phyloP scores from a whole-genome alignment of 1,140 invertebrate species.

The Drosophila varians region DNA sequence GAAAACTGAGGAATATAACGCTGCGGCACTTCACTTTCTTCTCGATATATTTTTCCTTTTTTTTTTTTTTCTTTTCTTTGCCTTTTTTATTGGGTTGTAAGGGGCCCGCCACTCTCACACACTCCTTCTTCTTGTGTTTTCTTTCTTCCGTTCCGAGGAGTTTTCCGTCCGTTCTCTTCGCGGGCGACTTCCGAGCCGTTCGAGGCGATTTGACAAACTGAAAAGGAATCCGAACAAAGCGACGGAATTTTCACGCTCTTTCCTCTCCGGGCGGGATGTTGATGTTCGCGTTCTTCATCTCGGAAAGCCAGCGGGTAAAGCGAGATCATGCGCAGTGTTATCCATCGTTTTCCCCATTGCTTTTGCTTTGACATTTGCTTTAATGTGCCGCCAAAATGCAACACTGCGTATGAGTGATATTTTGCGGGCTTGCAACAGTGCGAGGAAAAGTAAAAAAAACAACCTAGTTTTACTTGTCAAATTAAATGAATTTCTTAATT shows the following conservation, averaged over 20 bases:
- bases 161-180: slow-evolving; percentile 35
- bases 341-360: slow-evolving; percentile 2
- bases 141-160: slow-evolving; percentile 35
- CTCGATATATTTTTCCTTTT: neutral
- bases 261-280: slow-evolving; percentile 26
- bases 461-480: too few species aligned
- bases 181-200: slow-evolving; percentile 62
- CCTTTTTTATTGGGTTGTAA: slow-evolving; percentile 33
- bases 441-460: neutral
- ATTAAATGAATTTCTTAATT: too few species aligned
- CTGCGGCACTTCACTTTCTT: slow-evolving; percentile 15
- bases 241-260: slow-evolving; percentile 46
- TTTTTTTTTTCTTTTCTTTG: neutral
- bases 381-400: slow-evolving; percentile 43
- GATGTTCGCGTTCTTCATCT: slow-evolving; percentile 20
- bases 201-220: slow-evolving; percentile 76
- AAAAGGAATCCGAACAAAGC: slow-evolving; percentile 50
- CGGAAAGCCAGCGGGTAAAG: neutral
- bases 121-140: slow-evolving; percentile 32
- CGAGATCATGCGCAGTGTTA: slow-evolving; percentile 42
- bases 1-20: slow-evolving; percentile 10
- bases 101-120: slow-evolving; percentile 40
- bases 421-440: neutral
- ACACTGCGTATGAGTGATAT: slow-evolving; percentile 60
- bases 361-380: slow-evolving; percentile 48